Base-by-base conservation (phyloP, 1,140 invertebrate genomes). In the Drosophila quadrilineata region DNA sequence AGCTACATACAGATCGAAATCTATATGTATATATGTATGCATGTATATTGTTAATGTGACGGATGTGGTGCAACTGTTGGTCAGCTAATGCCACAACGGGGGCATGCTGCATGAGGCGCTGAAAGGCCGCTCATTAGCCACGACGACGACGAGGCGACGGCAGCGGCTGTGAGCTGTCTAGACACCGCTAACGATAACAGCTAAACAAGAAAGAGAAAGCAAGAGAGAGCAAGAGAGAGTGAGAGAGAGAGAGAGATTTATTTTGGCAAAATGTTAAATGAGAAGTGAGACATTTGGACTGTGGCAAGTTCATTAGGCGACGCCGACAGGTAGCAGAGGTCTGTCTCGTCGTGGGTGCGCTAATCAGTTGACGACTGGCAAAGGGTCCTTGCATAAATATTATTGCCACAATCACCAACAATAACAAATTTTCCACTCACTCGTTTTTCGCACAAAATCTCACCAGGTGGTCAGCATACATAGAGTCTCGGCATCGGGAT, bases 371-470 rank as follows among this genome's bases (percentile, higher is more conserved):
- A 10, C 2, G 22, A 12, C 10, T 22, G 41, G 3, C 12, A 29
- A 10, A 26, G 10, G 19, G 41, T 28, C 36, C 50, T 54, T 54
- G 70, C 70, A 63, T 72, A 84, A 84, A 84, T 84, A 85, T 84
- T 84, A 79, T 84, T 62, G 74, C 79, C 77, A 85, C 77, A 84
- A 85, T 52, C 56, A 19, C 22, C 22, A 26, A 46, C 17, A 31
- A 1, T 22, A 45, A 59, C 21, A 38, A 53, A 41, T 16, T 38
- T 2, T 1, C 8, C 12, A 8, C 10, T 16, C 35, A n/a, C n/a
- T n/a, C n/a, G n/a, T 28, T 77, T 80, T 80, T 82, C 76, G 76
- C 77, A 84, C 77, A 82, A 84, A 75, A 67, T 59, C 76, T 43
- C 59, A 12, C 74, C 79, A 84, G 79, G 79, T 84, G 79, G 70